Base-by-base conservation (phyloP, 2,888 invertebrate genomes). In the Toxonevra muliebris region DNA sequence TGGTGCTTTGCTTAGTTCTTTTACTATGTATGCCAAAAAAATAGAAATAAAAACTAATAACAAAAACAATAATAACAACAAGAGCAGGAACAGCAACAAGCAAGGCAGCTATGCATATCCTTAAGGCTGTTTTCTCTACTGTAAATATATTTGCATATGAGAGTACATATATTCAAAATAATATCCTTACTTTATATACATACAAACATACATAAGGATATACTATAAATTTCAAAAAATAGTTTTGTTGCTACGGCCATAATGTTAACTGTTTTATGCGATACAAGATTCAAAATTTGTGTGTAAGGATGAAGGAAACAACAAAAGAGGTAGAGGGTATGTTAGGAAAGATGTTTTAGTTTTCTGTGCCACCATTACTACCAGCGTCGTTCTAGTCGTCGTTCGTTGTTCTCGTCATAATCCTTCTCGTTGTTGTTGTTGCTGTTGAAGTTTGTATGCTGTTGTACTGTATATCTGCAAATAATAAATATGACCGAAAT, bases 401-500 rank as follows among this genome's bases (percentile, higher is more conserved):
- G 40, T 52, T n/a, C 48, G 65, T 62, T 42, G 19, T 52, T 55
- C 15, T 50, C 5, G n/a, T 59, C 15, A 17, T 11, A 19, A 30
- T 30, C 30, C 30, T 30, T 30, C 3, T 30, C 30, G 30, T 30
- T 69, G 48, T 67, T 61, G 59, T 65, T 62, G 58, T 64, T 50
- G 17, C 58, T 69, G 20, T 52, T 60, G 60, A 53, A 45, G 63
- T 55, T 30, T 71, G 74, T 80, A 76, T 77, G 76, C 76, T 79
- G 76, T 76, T 30, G 30, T 79, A 80, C 67, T 67, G 66, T 77
- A 76, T 75, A 77, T 79, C 79, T 71, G 71, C 73, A 82, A 80
- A 81, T 81, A 81, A 82, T 81, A 81, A 81, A 82, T 82, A 81
- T 80, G 79, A 81, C 79, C 80, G 74, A 80, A 82, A 81, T 80